These are phyloP conservation scores for Melipona bicolor DNA, from an alignment of 2,888 invertebrate species.

Conservation along the genomic window DNA sequence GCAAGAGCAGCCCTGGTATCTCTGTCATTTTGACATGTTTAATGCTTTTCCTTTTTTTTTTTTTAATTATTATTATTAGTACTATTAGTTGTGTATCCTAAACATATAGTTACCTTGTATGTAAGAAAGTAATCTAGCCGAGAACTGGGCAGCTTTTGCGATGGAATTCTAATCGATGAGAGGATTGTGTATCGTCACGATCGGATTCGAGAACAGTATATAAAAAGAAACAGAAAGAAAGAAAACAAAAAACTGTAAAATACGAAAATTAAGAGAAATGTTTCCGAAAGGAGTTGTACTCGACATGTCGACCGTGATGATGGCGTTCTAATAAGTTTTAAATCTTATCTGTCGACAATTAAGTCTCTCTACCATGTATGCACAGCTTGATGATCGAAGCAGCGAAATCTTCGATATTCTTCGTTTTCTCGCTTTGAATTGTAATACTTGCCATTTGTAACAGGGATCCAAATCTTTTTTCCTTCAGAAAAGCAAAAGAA, in stretches of 20 bases:
- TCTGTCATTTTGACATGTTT: slow-evolving; percentile 7
- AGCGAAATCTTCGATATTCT: slow-evolving; percentile 50
- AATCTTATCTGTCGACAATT: slow-evolving; percentile 56
- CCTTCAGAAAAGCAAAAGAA: slow-evolving; percentile 21
- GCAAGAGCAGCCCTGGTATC: slow-evolving; percentile 33
- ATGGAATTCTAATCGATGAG: slow-evolving; percentile 28
- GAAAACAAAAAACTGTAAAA: slow-evolving; percentile 21
- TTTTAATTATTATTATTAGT: slow-evolving; percentile 11
- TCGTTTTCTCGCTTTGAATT: background rate
- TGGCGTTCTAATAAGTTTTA: slow-evolving; percentile 25
- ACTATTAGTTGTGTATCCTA: slow-evolving; percentile 27
- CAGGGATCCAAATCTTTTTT: slow-evolving; percentile 11
- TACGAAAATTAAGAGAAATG: slow-evolving; percentile 6
- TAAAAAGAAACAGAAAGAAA: background rate
- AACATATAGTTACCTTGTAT: slow-evolving; percentile 29
- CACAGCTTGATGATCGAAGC: slow-evolving; percentile 62
- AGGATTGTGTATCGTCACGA: slow-evolving; percentile 14
- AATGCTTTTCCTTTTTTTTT: background rate
- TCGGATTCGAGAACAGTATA: slow-evolving; percentile 18
- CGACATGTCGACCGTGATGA: slow-evolving; percentile 28
- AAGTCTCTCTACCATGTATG: slow-evolving; percentile 72
- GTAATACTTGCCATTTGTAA: slow-evolving; percentile 17
- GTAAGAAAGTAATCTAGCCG: slow-evolving; percentile 22
- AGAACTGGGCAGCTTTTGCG: slow-evolving; percentile 51
- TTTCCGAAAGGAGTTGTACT: slow-evolving; percentile 16